phyloP scores from a whole-genome alignment of 2,888 invertebrate genomes.

The Ochropleura leucogaster region DNA sequence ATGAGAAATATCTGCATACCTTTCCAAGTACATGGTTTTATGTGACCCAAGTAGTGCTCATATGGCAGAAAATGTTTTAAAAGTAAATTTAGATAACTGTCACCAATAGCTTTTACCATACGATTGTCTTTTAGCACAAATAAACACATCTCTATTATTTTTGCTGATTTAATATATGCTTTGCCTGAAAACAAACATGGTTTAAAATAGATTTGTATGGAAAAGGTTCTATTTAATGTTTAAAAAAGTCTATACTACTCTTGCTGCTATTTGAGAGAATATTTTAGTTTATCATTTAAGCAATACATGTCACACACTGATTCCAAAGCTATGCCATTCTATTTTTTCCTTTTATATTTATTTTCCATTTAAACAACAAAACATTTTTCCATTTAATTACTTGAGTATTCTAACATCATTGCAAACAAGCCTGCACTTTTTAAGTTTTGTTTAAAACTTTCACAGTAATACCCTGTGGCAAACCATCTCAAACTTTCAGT shows the following conservation, averaged over 20 bases:
- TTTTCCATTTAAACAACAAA: too few species aligned
- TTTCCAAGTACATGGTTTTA: slow-evolving; percentile 90
- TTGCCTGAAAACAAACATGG: slow-evolving; percentile 72
- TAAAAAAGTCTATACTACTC: background rate
- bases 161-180: slow-evolving; percentile 83
- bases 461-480: background rate
- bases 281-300: too few species aligned
- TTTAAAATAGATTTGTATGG: background rate
- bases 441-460: too few species aligned
- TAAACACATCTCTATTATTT: slow-evolving; percentile 80
- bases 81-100: slow-evolving; percentile 90
- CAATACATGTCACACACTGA: too few species aligned
- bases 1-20: slow-evolving; percentile 76
- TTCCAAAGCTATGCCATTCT: too few species aligned
- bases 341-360: too few species aligned
- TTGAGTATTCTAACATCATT: too few species aligned
- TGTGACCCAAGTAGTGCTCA: slow-evolving; percentile 86
- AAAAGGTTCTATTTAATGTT: background rate
- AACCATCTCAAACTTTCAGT: background rate
- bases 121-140: slow-evolving; percentile 80
- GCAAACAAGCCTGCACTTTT: too few species aligned
- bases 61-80: slow-evolving; percentile 89
- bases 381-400: too few species aligned
- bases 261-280: background rate
- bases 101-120: slow-evolving; percentile 80